phyloP scores from a whole-genome alignment of 2,888 invertebrate species.

The Aporophyla nigra region DNA sequence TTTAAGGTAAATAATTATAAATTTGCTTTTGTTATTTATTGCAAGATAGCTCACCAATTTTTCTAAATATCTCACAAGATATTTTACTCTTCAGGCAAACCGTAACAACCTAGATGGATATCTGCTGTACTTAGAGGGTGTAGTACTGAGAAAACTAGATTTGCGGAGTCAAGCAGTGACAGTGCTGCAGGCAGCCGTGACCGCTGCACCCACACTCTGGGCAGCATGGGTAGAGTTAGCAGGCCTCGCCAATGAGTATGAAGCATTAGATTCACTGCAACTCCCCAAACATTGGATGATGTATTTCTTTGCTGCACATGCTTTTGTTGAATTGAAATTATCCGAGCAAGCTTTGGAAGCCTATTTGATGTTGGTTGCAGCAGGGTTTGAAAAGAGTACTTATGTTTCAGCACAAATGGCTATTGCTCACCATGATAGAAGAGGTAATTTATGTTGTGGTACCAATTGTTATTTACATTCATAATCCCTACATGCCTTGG shows the following conservation, averaged over 20 bases:
- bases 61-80: constrained; percentile 10
- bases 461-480: not conserved
- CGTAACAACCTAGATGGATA: constrained; percentile 96
- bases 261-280: constrained; percentile 92
- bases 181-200: constrained; percentile 94
- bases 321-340: constrained; percentile 96
- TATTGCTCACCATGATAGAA: constrained; percentile 97
- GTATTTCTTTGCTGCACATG: constrained; percentile 97
- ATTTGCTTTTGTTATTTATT: not conserved
- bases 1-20: constrained; percentile 81
- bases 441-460: constrained; percentile 90
- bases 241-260: constrained; percentile 95
- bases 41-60: not conserved
- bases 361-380: constrained; percentile 94
- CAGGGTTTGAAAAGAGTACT: constrained; percentile 96
- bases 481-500: no score
- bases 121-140: constrained; percentile 96
- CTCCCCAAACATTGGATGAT: constrained; percentile 98
- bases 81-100: constrained; percentile 80
- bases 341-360: constrained; percentile 97
- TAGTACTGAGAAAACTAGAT: constrained; percentile 96
- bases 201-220: constrained; percentile 97
- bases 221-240: constrained; percentile 98
- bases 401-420: constrained; percentile 98
- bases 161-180: constrained; percentile 94